These are phyloP conservation scores for Ptychoptera albimana DNA, from an alignment of 2,888 invertebrate species.

Conservation along the genomic window DNA sequence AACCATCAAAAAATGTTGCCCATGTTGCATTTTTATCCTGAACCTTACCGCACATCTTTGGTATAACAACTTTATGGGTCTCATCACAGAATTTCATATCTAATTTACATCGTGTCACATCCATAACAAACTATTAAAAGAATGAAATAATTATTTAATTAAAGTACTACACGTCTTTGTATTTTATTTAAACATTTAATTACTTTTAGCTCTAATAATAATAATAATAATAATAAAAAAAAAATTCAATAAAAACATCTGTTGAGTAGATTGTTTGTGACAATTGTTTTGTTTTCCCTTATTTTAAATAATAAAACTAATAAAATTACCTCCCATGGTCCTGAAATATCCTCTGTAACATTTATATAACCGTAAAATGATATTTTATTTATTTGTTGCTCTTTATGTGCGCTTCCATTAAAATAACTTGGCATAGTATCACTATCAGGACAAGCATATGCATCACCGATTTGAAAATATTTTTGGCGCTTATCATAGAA, in stretches of 20 bases:
- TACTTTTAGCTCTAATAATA: no score
- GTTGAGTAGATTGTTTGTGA: not conserved
- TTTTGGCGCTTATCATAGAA: not conserved
- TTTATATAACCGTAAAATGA: not conserved
- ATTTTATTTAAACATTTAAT: no score
- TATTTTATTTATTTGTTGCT: not conserved
- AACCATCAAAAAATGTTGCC: not conserved
- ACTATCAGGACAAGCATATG: not conserved
- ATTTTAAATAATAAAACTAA: not conserved
- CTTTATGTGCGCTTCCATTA: not conserved
- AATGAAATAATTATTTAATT: not conserved
- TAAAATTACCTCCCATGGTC: not conserved
- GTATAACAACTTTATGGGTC: not conserved
- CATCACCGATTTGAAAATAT: not conserved
- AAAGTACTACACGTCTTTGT: no score
- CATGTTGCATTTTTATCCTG: slow-evolving; percentile 3
- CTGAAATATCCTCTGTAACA: not conserved
- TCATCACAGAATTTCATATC: not conserved
- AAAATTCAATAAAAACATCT: no score
- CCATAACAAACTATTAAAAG: slow-evolving; percentile 1
- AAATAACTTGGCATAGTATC: not conserved
- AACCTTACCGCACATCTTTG: slow-evolving; percentile 3
- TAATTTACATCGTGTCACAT: slow-evolving; percentile 1
- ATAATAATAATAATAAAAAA: no score
- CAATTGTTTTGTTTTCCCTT: not conserved